Base-by-base conservation (phyloP, 1,140 invertebrate species). In the Drosophila pseudoobscura region DNA sequence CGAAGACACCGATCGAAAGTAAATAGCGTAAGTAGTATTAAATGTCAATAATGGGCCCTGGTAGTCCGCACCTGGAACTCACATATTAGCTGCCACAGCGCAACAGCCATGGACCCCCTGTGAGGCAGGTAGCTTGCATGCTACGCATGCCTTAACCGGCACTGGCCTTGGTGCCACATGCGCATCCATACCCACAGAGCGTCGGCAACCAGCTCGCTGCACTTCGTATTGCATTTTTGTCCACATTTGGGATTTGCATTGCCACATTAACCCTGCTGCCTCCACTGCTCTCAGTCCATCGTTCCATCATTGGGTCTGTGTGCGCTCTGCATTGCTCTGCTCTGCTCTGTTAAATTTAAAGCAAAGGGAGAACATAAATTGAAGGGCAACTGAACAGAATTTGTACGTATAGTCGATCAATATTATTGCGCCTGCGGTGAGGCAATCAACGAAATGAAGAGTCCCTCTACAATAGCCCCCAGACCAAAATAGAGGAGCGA, bases 121-220 rank as follows among this genome's bases (percentile, higher is more conserved):
- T 24, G 47, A 46, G 39, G 46, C 63, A 63, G 65, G 58, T 75
- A 71, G 71, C 72, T 75, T 84, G 80, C 75, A 65, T 72, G 72
- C 63, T 59, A 71, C 76, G 71, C 76, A 69, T 78, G 78, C 83
- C 73, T 84, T 69, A 80, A 70, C 53, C 56, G 51, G 29, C 35
- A 39, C 68, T 65, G 60, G 75, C 41, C 64, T 56, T 78, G 60
- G 26, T 46, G 46, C 52, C 63, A 60, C 45, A 57, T 46, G 59
- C 41, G 45, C 66, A 50, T 44, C 50, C 51, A 46, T 13, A 24
- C 24, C 24, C 45, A 49, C 41, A 43, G 29, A 43, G 51, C 46
- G 24, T 31, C 41, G 47, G 22, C 46, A 24, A 41, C 31, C 9
- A 61, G 45, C 13, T 29, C 20, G 44, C 53, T 52, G 59, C 74